A percentile compares a stretch with the other conserved stretches of the same genome.
Conservation (phyloP, 2,888 invertebrate species). For the Ectropis crepuscularia region DNA sequence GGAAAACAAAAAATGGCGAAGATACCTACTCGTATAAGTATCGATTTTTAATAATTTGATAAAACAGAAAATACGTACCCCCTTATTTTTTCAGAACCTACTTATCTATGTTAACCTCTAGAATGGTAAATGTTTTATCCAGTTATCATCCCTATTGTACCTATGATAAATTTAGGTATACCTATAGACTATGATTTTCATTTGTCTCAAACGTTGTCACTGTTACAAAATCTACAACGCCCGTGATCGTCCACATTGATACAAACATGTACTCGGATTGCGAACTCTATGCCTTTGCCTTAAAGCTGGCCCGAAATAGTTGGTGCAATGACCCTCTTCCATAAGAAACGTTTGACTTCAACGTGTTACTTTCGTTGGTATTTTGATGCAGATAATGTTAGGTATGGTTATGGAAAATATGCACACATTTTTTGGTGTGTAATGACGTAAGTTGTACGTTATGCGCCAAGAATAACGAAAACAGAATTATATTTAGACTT, state of each 20-base stretch:
- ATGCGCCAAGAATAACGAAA: slow-evolving; percentile 20
- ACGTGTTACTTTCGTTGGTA: slow-evolving; percentile 75
- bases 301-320: slow-evolving; percentile 65
- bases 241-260: slow-evolving; percentile 80
- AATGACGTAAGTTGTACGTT: slow-evolving; percentile 16
- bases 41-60: too few species aligned
- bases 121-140: too few species aligned
- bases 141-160: too few species aligned
- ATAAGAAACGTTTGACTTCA: slow-evolving; percentile 58
- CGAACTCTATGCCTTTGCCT: slow-evolving; percentile 60
- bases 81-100: too few species aligned
- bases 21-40: too few species aligned
- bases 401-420: slow-evolving; percentile 52
- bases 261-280: slow-evolving; percentile 60
- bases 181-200: background rate
- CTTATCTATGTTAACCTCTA: too few species aligned
- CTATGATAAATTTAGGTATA: too few species aligned
- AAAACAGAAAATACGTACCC: too few species aligned
- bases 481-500: slow-evolving; percentile 10
- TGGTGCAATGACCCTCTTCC: slow-evolving; percentile 74
- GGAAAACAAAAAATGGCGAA: too few species aligned
- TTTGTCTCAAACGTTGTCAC: slow-evolving; percentile 13
- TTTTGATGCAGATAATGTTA: slow-evolving; percentile 62
- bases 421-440: slow-evolving; percentile 18
- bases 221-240: slow-evolving; percentile 53